Base-by-base conservation (phyloP, 2,888 invertebrate genomes). In the Caenorhabditis uteleia region DNA sequence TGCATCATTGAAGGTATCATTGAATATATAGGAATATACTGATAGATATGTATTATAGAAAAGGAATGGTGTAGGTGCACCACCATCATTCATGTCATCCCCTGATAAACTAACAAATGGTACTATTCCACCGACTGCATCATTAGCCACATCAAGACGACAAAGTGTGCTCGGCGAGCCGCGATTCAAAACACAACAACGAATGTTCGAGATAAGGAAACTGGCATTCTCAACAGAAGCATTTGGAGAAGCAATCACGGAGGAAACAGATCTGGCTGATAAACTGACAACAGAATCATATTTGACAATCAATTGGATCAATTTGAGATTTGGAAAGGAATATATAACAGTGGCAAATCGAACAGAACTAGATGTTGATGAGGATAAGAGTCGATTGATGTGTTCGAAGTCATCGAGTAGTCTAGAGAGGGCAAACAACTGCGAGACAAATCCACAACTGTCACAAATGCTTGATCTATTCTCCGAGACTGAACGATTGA, bases 401-500 rank as follows among this genome's bases (percentile, higher is more conserved):
- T 42, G 16, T 21, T 34, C 44, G 6, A 55, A 42, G 33, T 29
- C 45, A 1, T 18, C 54, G 16, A 55, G 31, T 26, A 16, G 18
- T 8, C 18, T 46, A 7, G 44, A 43, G 14, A 55, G 26, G 21
- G 16, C 29, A 7, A 23, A 44, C 38, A 55, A 47, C 21, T 38
- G 26, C 16, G 56, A 53, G 8, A 33, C 46, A n/a, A 39, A 31
- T 16, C 56, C 57, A 3, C 64, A 68, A 42, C 59, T 70, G 14
- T 58, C 67, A 4, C 67, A 74, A 38, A 74, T 74, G 74, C 67
- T 74, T 36, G 54, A 84, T 14, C 77, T 86, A 61, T 87, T 87
- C 73, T 86, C 86, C 1, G 85, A 86, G 67, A 86, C 86, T 3
- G 87, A 87, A 71, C 76, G 84, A n/a, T 80, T 87, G 55, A 84